A percentile compares a stretch with the other conserved stretches of the same genome.
Conservation (phyloP, 2,888 invertebrate genomes). For the Pterobdella sp. region DNA sequence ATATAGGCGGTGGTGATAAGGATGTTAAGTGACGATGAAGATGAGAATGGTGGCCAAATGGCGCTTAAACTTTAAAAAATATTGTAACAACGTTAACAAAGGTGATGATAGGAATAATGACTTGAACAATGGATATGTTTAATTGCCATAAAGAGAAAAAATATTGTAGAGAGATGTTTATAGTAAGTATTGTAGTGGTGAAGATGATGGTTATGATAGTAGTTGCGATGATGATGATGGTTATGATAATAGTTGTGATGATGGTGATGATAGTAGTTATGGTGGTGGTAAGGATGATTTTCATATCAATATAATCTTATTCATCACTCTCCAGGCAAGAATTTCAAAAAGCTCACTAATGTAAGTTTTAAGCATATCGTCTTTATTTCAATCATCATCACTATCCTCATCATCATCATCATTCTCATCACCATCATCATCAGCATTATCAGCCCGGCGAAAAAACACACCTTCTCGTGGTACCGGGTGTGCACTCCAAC, state of each 20-base stretch:
- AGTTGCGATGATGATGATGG: neutral
- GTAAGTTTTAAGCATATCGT: too few relatives aligned
- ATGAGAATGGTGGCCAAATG: conserved; percentile 6
- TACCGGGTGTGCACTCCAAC: too few relatives aligned
- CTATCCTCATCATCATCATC: conserved; percentile 3
- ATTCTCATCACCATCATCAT: too few relatives aligned
- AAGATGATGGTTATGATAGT: neutral
- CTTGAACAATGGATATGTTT: too few relatives aligned
- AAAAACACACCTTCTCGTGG: too few relatives aligned
- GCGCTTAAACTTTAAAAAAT: too few relatives aligned
- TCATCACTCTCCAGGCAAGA: neutral
- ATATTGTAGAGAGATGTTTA: neutral
- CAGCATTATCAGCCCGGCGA: too few relatives aligned
- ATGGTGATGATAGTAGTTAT: neutral
- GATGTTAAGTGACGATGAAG: neutral
- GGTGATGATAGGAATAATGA: neutral
- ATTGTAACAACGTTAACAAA: neutral
- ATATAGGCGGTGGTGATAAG: neutral
- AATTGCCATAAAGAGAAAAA: too few relatives aligned
- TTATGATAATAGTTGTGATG: neutral
- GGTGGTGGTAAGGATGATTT: neutral
- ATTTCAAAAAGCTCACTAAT: neutral
- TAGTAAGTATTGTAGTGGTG: neutral
- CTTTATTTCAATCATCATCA: too few relatives aligned
- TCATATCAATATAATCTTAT: neutral